phyloP scores from a whole-genome alignment of 92 coral and sea anemone genomes.

The Porites cylindrica region DNA sequence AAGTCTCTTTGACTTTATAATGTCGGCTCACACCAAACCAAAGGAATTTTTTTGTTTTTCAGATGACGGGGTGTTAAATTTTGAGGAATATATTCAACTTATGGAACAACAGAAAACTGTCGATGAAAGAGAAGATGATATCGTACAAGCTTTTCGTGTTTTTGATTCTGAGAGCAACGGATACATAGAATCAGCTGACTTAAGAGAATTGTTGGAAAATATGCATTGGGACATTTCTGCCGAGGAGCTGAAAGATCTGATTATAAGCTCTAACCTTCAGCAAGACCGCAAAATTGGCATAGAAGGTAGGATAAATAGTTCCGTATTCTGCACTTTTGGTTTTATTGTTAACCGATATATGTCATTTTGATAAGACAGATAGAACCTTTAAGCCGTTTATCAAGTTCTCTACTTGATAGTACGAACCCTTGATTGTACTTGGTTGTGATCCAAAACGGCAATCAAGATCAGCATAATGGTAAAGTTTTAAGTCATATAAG shows the following conservation, averaged over 20 bases:
- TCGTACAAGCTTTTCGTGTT: slow-evolving; percentile 75
- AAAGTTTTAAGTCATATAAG: too few species aligned
- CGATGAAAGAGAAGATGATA: slow-evolving; percentile 68
- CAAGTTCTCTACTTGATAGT: too few species aligned
- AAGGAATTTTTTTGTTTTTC: too few species aligned
- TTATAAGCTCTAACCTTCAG: slow-evolving; percentile 53
- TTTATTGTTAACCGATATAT: too few species aligned
- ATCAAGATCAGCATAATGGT: too few species aligned
- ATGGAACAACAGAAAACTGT: slow-evolving; percentile 79
- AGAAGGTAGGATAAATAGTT: slow-evolving; percentile 54
- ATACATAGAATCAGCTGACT: slow-evolving; percentile 73
- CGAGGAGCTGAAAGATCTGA: slow-evolving; percentile 65
- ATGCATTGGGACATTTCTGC: slow-evolving; percentile 62
- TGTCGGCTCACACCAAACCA: too few species aligned
- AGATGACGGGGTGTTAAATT: slow-evolving; percentile 73
- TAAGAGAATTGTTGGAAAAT: slow-evolving; percentile 59
- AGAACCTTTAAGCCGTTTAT: too few species aligned
- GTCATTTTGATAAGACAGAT: too few species aligned
- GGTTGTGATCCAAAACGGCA: too few species aligned
- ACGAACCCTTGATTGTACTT: too few species aligned
- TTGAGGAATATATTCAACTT: slow-evolving; percentile 68
- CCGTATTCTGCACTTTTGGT: too few species aligned
- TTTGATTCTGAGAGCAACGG: slow-evolving; percentile 83
- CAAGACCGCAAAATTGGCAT: slow-evolving; percentile 64
- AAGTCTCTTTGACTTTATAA: too few species aligned